Evolutionary conservation across 2,113 vertebrate species (phyloP).

Genomic region (Fulica atra): DNA sequence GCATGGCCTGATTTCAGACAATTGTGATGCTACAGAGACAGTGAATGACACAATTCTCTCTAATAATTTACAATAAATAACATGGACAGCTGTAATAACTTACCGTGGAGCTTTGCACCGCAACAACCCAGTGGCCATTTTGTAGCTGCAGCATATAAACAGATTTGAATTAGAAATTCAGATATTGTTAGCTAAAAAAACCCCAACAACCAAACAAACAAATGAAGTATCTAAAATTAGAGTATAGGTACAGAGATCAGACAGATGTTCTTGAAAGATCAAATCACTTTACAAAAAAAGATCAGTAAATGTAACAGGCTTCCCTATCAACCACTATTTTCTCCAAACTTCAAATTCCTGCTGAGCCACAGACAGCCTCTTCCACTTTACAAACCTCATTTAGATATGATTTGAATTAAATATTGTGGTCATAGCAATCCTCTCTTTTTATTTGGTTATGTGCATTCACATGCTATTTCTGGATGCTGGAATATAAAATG

Average conservation of each 20-base stretch:
- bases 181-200: background rate
- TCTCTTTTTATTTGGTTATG: background rate
- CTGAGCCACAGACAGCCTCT: background rate
- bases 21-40: background rate
- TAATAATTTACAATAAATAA: background rate
- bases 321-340: background rate
- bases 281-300: background rate
- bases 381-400: background rate
- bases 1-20: background rate
- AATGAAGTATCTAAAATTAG: background rate
- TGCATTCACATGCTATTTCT: background rate
- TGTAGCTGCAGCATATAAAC: background rate
- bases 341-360: background rate
- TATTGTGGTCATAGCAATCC: background rate
- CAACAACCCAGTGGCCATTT: background rate
- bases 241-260: background rate
- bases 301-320: background rate
- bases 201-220: background rate
- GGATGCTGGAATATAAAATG: background rate
- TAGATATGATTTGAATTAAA: background rate
- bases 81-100: background rate
- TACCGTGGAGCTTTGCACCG: background rate
- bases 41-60: background rate
- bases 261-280: background rate
- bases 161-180: background rate